Conservation (phyloP, 2,113 vertebrate genomes). For the Dascyllus trimaculatus region DNA sequence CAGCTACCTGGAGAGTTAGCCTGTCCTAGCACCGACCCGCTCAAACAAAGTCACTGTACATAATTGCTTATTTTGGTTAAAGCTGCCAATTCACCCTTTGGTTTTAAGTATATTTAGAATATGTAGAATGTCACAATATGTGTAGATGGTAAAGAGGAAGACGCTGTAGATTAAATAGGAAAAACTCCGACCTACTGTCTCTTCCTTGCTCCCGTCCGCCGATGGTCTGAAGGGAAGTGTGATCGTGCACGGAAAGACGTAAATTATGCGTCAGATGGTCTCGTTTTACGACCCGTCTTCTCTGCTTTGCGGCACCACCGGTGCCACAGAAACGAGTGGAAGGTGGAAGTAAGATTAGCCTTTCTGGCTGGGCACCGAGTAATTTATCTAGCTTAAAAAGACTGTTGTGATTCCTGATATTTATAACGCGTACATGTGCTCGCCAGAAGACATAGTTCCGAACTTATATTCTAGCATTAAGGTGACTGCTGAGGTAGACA, state of each 20-base stretch:
- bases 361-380: neutral
- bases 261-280: neutral
- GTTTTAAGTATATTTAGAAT: accelerated
- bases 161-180: neutral
- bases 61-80: neutral
- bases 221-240: conserved; percentile 52
- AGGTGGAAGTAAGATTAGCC: conserved; percentile 60
- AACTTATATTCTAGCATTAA: conserved; percentile 5
- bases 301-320: conserved; percentile 57
- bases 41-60: conserved; percentile 60
- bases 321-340: conserved; percentile 48
- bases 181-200: conserved; percentile 33
- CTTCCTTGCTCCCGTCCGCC: conserved; percentile 31
- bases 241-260: conserved; percentile 46
- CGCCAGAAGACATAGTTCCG: neutral
- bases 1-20: conserved; percentile 43
- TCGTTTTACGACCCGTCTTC: conserved; percentile 24
- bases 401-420: neutral
- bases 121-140: accelerated
- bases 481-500: conserved; percentile 28
- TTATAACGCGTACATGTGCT: conserved; percentile 12
- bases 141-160: accelerated
- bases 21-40: neutral
- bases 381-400: neutral
- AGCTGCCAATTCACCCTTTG: accelerated